Evolutionary conservation across 1,140 invertebrate genomes (phyloP), one percentile per base, ranked within the genome.

Genomic region (Saccostrea cuccullata): DNA sequence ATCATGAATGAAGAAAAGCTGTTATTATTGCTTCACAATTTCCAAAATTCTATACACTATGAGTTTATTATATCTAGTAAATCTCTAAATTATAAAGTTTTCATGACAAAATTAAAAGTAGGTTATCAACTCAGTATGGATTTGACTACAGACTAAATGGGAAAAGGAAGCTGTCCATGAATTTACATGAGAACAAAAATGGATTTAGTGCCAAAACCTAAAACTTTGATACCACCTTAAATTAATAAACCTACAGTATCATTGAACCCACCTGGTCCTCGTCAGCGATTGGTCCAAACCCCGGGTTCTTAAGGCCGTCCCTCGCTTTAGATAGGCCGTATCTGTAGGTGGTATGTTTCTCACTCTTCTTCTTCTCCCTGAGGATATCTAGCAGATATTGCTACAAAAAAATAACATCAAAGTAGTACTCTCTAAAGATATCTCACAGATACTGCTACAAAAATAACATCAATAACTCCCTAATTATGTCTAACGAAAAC

Each of bases 261-360:
- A 15, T 12, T 86, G 30, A 58, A n/a, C 82, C 15, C 15, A 88
- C 87, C 83, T 88, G 87, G 20, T 85, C 70, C 26, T 88, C 83
- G 73, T 88, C 87, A 73, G 84, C 84, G 17, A 88, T 88, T n/a
- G 87, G 87, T 88, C 87, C 87, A 88, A 88, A 88, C 23, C 87
- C 87, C 6, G 87, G 56, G 47, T 88, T 67, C 67, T 82, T 70
- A 17, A 88, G 64, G 11, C n/a, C 8, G 55, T 84, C 47, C 23
- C 84, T 84, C 8, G 15, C 87, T n/a, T 83, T 87, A 6, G 87
- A 70, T 5, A n/a, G 84, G 11, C 55, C 23, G 17, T 30, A 26
- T 17, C 30, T 17, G 55, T 88, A 88, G 2, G n/a, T 82, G n/a
- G n/a, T 85, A n/a, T 88, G 87, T 20, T 64, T 30, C 6, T 88